Percentiles rank a stretch among this genome's conserved stretches.
These are phyloP conservation scores for Cryptocephalus primarius DNA, from an alignment of 2,888 invertebrate genomes.

Conservation along the genomic window DNA sequence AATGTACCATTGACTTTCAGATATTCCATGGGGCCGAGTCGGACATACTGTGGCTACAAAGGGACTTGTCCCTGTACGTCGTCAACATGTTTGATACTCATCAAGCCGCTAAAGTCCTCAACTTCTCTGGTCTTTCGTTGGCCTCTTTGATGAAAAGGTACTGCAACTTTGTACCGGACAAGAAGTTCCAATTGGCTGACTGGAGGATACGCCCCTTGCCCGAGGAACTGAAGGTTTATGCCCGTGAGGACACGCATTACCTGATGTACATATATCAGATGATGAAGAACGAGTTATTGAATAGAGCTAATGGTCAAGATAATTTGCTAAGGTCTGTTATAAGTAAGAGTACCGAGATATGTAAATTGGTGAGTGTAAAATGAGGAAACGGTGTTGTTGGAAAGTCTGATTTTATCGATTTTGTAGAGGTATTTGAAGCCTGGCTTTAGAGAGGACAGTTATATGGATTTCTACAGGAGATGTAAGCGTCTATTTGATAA, in stretches of 20 bases:
- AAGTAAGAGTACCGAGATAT: constrained; percentile 62
- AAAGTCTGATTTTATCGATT: constrained; percentile 3
- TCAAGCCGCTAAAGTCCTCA: constrained; percentile 69
- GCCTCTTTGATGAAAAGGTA: constrained; percentile 69
- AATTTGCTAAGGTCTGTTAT: constrained; percentile 62
- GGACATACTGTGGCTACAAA: constrained; percentile 89
- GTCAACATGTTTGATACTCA: constrained; percentile 97
- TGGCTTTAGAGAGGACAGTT: constrained; percentile 53
- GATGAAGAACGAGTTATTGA: constrained; percentile 63
- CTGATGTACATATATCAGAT: constrained; percentile 79
- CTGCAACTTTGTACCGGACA: constrained; percentile 71
- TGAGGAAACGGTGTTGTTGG: background rate
- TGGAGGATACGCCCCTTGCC: constrained; percentile 90
- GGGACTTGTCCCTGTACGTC: constrained; percentile 88
- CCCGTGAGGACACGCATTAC: constrained; percentile 90
- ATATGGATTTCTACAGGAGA: constrained; percentile 65
- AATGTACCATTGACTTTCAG: constrained; percentile 24
- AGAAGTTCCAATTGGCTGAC: constrained; percentile 87
- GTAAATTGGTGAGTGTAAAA: constrained; percentile 44
- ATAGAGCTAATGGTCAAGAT: constrained; percentile 45
- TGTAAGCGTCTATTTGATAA: constrained; percentile 75
- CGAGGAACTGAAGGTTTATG: constrained; percentile 69
- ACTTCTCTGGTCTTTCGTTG: constrained; percentile 59
- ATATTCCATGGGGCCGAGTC: constrained; percentile 84
- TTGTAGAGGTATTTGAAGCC: constrained; percentile 71